Evolutionary conservation across 2,888 invertebrate genomes (phyloP).

Genomic region (Pterostichus madidus): DNA sequence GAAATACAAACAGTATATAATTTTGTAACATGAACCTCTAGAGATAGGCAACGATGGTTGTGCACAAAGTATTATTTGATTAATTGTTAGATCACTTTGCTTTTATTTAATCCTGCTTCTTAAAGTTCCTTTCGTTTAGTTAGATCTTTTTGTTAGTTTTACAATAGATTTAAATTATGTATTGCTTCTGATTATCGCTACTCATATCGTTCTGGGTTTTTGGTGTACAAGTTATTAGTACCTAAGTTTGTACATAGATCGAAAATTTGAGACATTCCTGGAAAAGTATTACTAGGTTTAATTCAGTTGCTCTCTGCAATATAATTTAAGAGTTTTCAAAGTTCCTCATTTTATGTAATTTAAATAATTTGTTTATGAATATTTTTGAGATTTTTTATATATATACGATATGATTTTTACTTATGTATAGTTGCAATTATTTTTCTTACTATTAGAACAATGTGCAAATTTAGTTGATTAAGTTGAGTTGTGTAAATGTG

Average conservation of each 20-base stretch:
- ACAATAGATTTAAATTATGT: not conserved
- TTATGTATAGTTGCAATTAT: not conserved
- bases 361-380: conserved; percentile 60
- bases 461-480: not conserved
- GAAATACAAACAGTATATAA: conserved; percentile 32
- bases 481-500: conserved; percentile 57
- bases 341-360: conserved; percentile 68
- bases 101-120: conserved; percentile 70
- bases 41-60: conserved; percentile 65
- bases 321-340: conserved; percentile 67
- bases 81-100: conserved; percentile 64
- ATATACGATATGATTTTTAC: not conserved
- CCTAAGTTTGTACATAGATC: conserved; percentile 75
- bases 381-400: not conserved
- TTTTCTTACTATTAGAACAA: conserved; percentile 3
- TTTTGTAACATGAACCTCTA: conserved; percentile 53
- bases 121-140: conserved; percentile 69
- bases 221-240: conserved; percentile 66
- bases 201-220: conserved; percentile 25
- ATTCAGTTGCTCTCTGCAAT: conserved; percentile 51
- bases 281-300: conserved; percentile 76
- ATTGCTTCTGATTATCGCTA: conserved; percentile 48
- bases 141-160: too few relatives aligned
- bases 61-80: conserved; percentile 66
- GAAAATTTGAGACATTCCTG: conserved; percentile 76